Conservation (phyloP, 2,888 invertebrate genomes). For the Girardia tigrina region DNA sequence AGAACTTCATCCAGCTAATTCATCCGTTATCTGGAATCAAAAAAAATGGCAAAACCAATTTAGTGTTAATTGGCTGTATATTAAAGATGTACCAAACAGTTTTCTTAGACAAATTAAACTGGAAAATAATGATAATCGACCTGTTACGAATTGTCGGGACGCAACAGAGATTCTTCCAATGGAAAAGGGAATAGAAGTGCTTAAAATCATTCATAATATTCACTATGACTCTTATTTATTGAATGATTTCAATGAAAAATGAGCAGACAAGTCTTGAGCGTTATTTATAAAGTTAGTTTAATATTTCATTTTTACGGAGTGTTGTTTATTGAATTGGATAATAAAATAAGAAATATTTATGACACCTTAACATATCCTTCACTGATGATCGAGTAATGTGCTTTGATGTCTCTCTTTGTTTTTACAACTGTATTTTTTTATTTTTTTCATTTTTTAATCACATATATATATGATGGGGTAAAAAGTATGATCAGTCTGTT, state of each 20-base stretch:
- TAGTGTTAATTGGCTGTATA: background rate
- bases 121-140: background rate
- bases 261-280: background rate
- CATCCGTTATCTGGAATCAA: background rate
- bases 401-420: no score
- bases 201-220: slow-evolving; percentile 12
- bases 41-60: slow-evolving; percentile 13
- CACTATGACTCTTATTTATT: background rate
- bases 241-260: background rate
- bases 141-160: slow-evolving; percentile 2
- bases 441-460: no score
- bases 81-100: background rate
- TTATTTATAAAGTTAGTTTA: background rate
- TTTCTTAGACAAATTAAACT: background rate
- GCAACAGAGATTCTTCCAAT: background rate
- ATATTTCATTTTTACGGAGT: no score
- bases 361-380: no score
- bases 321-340: no score
- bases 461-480: no score
- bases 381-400: no score
- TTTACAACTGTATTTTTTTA: no score
- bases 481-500: no score
- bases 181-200: background rate
- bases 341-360: no score
- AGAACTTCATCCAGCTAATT: background rate